Evolutionary conservation across 2,888 invertebrate species (phyloP), one percentile per base, ranked within the genome.

Genomic region (Watsonalla cultraria): DNA sequence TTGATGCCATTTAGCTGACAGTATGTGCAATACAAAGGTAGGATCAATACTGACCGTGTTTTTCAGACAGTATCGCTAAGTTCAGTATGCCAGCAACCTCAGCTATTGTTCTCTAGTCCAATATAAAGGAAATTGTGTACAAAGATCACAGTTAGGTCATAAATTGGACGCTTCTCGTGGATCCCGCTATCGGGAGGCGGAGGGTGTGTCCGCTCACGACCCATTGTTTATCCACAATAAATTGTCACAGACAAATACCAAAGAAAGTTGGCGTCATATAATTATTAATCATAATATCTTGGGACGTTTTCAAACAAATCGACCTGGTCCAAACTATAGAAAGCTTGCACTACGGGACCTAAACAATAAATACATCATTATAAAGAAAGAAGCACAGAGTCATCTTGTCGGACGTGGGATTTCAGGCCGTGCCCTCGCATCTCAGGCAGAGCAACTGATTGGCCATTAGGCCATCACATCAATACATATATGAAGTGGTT

Each of bases 141-240:
- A 74, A 79, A 80, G 72, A 80, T 76, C 77, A 85, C 84, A 82
- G 86, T 84, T 81, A 78, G 74, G 77, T 80, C 80, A 80, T 84
- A 86, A 86, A 86, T 84, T 80, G 76, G 76, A 71, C 68, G 76
- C 73, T 79, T 78, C 72, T 78, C 74, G 73, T 69, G 73, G 76
- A 76, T 80, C 76, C 82, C 80, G 84, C 82, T 84, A 84, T 81
- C 71, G 70, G 68, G 69, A 72, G 77, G 74, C 74, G 76, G 71
- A 70, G 81, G 89, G 88, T 78, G 84, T 78, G 74, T 65, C 70
- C 68, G 62, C 76, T 88, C 90, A 90, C 90, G 90, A 88, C 71
- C 76, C 74, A 83, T 84, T 88, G 86, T 88, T 87, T 86, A 86
- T 85, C 79, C 79, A 82, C 78, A 82, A 84, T 78, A 84, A 86